Evolutionary conservation across 2,888 invertebrate genomes (phyloP).

Genomic region (Parnassius smintheus): DNA sequence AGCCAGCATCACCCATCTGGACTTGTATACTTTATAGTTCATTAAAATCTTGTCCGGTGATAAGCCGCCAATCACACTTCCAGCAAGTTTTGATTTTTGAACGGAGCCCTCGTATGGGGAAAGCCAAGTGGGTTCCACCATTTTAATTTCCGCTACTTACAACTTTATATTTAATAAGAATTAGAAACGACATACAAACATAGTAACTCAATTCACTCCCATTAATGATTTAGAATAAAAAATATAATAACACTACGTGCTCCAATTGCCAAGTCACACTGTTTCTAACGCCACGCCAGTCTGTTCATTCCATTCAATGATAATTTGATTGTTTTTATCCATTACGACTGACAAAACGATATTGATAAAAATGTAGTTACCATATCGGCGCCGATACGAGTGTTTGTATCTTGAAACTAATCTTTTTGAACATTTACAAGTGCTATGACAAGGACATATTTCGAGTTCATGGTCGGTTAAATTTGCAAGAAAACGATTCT

Average conservation of each 20-base stretch:
- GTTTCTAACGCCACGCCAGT: background rate
- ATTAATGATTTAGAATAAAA: no score
- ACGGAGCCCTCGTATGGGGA: background rate
- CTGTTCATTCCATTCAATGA: slow-evolving; percentile 3
- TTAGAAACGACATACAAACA: no score
- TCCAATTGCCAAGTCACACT: background rate
- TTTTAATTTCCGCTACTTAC: slow-evolving; percentile 6
- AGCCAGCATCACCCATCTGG: slow-evolving; percentile 90
- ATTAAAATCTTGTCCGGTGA: slow-evolving; percentile 33
- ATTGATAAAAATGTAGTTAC: slow-evolving; percentile 13
- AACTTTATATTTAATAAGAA: no score
- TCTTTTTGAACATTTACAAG: slow-evolving; percentile 3
- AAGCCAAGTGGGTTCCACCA: slow-evolving; percentile 18
- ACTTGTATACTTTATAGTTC: slow-evolving; percentile 81
- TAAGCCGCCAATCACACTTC: slow-evolving; percentile 53
- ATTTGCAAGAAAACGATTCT: background rate
- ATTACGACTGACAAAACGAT: slow-evolving; percentile 13
- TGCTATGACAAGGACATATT: background rate
- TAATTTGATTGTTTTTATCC: slow-evolving; percentile 9
- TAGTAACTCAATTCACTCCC: no score
- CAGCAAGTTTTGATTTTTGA: slow-evolving; percentile 36
- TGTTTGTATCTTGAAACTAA: slow-evolving; percentile 3
- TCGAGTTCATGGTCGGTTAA: slow-evolving; percentile 6
- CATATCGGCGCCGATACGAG: background rate
- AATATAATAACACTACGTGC: background rate